Base-by-base conservation (phyloP, 2,888 invertebrate genomes). In the Abscondita cerata region DNA sequence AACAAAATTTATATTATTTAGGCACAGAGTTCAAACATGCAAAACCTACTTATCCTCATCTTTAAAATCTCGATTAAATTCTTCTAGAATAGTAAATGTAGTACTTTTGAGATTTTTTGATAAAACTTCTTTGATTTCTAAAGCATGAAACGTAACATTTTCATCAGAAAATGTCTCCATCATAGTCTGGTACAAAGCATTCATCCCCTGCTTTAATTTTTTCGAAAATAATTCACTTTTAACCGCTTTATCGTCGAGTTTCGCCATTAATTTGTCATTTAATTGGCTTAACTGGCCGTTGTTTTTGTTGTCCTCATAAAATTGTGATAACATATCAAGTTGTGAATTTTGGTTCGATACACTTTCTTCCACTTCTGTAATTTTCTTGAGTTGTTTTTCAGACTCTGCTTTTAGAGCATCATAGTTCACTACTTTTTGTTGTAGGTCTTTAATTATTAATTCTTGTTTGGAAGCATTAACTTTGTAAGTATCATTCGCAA, bases 131-230 rank as follows among this genome's bases (percentile, higher is more conserved):
- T 68, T 61, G 33, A 68, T 66, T 58, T 70, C 50, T 41, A 50
- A 6, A 44, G 50, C 52, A 31, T 56, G 20, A 18, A 41, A 57
- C 12, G 62, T 13, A 9, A 18, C 15, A 16, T 59, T 41, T 20
- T 65, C 60, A 16, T 64, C 63, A 5, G 62, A 34, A 66, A 75
- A 71, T 56, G 66, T 68, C 19, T 64, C 67, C 55, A 76, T 55
- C 52, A 80, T 71, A 44, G 70, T 70, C 58, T 71, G 71, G 64
- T 75, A 80, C 71, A 78, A 73, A 19, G 62, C 54, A 66, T 75
- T 78, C 77, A 79, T 79, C 9, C 67, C 65, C 58, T 73, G 65
- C 61, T 77, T 79, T 1, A 77, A 62, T 53, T 70, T 62, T 40
- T 72, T 66, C 33, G 64, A 60, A 51, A 72, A 68, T 13, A 56